Conservation (phyloP, 2,888 invertebrate species). For the Cephus nigrinus region DNA sequence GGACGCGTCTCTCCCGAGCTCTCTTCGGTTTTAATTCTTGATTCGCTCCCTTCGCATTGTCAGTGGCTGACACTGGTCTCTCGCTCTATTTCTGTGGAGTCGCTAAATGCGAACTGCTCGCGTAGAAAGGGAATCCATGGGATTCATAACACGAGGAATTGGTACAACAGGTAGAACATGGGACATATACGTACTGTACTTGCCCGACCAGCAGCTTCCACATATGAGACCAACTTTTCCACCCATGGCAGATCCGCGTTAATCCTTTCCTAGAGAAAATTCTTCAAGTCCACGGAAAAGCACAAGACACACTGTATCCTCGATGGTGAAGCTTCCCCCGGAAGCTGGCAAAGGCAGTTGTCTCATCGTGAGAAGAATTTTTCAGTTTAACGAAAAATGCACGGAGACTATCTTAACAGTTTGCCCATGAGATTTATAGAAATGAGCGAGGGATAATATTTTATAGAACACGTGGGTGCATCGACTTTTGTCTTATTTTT, state of each 20-base stretch:
- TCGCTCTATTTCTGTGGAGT: background rate
- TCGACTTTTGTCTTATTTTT: background rate
- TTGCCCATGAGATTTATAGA: background rate
- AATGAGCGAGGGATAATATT: too few species aligned
- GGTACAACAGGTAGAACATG: background rate
- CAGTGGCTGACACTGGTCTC: too few species aligned
- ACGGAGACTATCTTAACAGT: background rate
- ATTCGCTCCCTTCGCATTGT: background rate
- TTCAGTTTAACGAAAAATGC: background rate
- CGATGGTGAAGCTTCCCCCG: background rate
- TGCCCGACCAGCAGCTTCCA: slow-evolving; percentile 64
- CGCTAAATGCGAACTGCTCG: background rate
- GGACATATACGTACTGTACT: slow-evolving; percentile 55
- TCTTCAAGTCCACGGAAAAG: background rate
- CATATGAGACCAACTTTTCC: slow-evolving; percentile 65
- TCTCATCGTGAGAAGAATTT: background rate
- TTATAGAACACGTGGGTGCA: background rate
- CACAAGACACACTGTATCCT: background rate
- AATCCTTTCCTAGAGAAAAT: slow-evolving; percentile 7
- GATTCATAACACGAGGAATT: background rate
- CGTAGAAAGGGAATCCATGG: background rate
- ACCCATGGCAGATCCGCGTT: slow-evolving; percentile 46
- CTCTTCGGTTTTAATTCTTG: background rate
- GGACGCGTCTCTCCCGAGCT: background rate
- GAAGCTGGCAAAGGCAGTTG: background rate